Percentiles rank a stretch among this genome's conserved stretches.
These are phyloP conservation scores for Aphaenogaster floridana DNA, from an alignment of 1,140 invertebrate genomes.

Conservation along the genomic window DNA sequence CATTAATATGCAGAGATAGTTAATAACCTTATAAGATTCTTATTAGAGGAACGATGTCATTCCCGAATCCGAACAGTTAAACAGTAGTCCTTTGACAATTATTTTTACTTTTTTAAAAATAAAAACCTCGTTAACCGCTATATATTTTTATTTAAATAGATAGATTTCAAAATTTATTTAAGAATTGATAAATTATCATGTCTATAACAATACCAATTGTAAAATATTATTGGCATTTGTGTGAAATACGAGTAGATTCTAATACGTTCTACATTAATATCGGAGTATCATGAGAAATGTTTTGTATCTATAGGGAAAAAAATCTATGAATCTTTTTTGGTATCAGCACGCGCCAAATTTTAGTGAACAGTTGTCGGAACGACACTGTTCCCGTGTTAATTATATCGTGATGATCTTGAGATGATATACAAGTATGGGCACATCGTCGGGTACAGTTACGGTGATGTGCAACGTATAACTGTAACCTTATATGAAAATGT, in stretches of 20 bases:
- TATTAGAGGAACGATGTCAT: neutral
- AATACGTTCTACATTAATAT: neutral
- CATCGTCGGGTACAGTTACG: constrained; percentile 75
- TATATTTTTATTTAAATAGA: constrained; percentile 6
- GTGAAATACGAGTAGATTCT: too few species aligned
- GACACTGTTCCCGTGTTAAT: constrained; percentile 62
- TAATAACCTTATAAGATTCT: neutral
- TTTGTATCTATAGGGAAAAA: neutral
- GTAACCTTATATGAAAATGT: constrained; percentile 72
- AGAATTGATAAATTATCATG: neutral
- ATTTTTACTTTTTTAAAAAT: neutral
- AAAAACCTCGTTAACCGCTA: neutral
- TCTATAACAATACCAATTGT: neutral
- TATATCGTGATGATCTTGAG: constrained; percentile 52
- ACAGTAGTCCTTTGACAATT: neutral
- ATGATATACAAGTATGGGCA: constrained; percentile 74
- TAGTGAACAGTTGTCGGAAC: constrained; percentile 2
- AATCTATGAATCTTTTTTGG: neutral
- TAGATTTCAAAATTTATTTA: neutral
- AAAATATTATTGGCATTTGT: neutral
- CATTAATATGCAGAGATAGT: neutral
- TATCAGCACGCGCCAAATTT: constrained; percentile 36
- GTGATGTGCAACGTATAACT: constrained; percentile 70
- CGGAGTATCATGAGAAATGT: neutral
- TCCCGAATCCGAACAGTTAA: neutral